Percentiles rank a stretch among this genome's conserved stretches.
Conservation (phyloP, 2,113 vertebrate species). For the Psilopsiagon aurifrons region DNA sequence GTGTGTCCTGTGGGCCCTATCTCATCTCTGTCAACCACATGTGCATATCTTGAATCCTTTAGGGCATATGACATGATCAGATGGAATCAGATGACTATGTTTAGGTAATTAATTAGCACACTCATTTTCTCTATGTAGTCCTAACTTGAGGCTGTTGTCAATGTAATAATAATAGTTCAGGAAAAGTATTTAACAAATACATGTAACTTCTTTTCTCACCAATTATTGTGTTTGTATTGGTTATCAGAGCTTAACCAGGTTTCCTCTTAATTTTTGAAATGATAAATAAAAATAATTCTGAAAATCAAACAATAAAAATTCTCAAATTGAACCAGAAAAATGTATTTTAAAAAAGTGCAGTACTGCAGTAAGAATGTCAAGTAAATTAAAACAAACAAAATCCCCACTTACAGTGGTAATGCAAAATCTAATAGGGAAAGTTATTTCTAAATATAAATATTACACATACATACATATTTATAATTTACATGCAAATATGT, state of each 20-base stretch:
- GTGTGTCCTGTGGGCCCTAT: background rate
- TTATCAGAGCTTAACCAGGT: background rate
- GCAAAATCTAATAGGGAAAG: background rate
- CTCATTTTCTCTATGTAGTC: background rate
- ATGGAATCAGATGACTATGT: background rate
- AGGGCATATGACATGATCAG: background rate
- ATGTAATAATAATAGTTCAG: background rate
- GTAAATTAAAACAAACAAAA: background rate
- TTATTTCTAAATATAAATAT: background rate
- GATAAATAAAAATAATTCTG: background rate
- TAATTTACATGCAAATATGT: background rate
- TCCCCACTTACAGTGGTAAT: background rate
- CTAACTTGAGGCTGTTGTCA: background rate
- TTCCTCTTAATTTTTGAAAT: background rate
- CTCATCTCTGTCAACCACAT: background rate
- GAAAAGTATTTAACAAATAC: background rate
- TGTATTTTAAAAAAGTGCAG: background rate
- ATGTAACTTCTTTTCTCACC: background rate
- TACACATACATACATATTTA: background rate
- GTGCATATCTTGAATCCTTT: background rate
- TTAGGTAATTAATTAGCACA: background rate
- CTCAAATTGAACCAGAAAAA: background rate
- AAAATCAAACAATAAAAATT: background rate
- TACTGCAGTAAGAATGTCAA: background rate
- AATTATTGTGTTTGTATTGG: background rate